Evolutionary conservation across 2,888 invertebrate genomes (phyloP), one percentile per base, ranked within the genome.

Genomic region (Petrophora chlorosata): DNA sequence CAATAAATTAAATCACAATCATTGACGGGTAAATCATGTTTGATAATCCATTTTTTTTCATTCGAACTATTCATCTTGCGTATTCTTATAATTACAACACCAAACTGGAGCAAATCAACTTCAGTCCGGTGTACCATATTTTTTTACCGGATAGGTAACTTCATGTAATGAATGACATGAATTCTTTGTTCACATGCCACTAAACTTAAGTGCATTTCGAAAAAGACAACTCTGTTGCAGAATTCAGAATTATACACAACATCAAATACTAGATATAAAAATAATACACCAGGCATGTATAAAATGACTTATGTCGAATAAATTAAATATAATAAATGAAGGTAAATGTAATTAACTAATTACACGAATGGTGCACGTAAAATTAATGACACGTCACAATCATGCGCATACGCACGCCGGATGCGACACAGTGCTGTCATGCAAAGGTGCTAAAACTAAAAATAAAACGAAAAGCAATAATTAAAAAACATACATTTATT

Each of bases 401-500:
- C 42, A 50, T 50, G 51, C 47, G 35, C 22, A 38, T 12, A 13
- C 23, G 34, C 34, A 42, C 39, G 26, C 13, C 16, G 25, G 17
- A 9, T 5, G 34, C 29, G 29, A 13, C 33, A 44, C 45, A 47
- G 38, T 52, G 60, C 63, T 35, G 10, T 36, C 65, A 71, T 68
- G 69, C 73, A 52, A 39, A 74, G 82, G 83, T 85, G 87, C 80
- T 72, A 76, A 53, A 79, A 77, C 74, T 78, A 81, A 84, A 82
- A 80, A 79, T 75, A 75, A 88, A 87, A 87, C 80, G 62, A 86
- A 86, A 84, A 70, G 59, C 79, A 80, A 75, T 70, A 70, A 74
- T 70, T 67, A 80, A 80, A 83, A 81, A 82, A 77, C 77, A 78
- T 79, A 80, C 48, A 79, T 85, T 88, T 88, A 85, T 87, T 87